Percentiles rank a stretch among this genome's conserved stretches.
These are phyloP conservation scores for Neodontobutis hainanensis DNA, from an alignment of 2,113 vertebrate species.

Conservation along the genomic window DNA sequence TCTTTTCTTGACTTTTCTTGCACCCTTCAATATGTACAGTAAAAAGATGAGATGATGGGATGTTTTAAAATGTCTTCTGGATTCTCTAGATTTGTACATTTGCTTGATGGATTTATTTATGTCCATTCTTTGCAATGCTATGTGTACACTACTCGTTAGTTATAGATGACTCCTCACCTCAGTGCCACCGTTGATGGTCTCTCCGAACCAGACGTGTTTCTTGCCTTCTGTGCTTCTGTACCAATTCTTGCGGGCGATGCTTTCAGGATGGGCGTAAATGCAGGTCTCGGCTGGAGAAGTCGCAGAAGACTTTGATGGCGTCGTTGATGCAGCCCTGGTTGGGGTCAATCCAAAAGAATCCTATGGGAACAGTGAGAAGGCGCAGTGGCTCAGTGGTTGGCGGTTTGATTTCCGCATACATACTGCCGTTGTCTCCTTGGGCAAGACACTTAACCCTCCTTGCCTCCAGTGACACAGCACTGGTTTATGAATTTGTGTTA, in stretches of 20 bases:
- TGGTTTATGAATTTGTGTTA: no score
- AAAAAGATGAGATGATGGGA: no score
- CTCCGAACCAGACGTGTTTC: conserved; percentile 94
- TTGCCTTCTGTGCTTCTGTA: conserved; percentile 83
- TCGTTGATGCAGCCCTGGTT: conserved; percentile 97
- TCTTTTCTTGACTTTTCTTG: no score
- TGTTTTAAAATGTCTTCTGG: no score
- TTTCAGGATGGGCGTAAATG: conserved; percentile 87
- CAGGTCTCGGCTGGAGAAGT: conserved; percentile 95
- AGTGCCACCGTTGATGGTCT: conserved; percentile 93
- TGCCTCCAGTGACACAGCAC: no score
- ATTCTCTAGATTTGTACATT: no score
- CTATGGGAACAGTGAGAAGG: conserved; percentile 64
- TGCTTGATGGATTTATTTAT: no score
- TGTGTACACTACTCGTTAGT: not conserved
- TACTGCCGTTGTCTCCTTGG: no score
- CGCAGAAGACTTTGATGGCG: conserved; percentile 93
- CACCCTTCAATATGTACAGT: no score
- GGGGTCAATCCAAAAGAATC: conserved; percentile 97
- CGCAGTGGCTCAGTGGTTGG: not conserved
- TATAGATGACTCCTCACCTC: conserved; percentile 83
- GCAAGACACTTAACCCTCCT: no score
- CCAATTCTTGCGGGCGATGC: conserved; percentile 90
- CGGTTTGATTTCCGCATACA: no score
- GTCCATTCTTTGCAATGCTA: no score